phyloP scores from a whole-genome alignment of 2,797 vertebrate species.

The Rhynchonycteris naso region DNA sequence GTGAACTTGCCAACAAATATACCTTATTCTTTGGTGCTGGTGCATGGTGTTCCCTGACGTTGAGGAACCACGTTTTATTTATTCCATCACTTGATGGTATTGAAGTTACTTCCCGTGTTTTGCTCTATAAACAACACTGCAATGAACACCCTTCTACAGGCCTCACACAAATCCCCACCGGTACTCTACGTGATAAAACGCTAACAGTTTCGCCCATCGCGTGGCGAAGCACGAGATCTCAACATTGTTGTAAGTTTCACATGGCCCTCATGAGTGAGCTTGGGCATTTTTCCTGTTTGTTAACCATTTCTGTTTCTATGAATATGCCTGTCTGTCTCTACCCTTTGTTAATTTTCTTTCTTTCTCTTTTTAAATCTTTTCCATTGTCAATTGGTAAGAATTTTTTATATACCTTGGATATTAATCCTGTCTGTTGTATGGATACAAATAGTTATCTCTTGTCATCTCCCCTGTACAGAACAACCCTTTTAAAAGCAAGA shows the following conservation, averaged over 20 bases:
- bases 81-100: not conserved
- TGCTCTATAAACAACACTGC: not conserved
- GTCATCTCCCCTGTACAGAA: not conserved
- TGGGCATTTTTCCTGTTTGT: not conserved
- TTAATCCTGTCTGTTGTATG: not conserved
- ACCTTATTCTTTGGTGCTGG: not conserved
- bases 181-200: not conserved
- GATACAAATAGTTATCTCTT: not conserved
- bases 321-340: not conserved
- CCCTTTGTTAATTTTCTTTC: not conserved
- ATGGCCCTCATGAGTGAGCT: not conserved
- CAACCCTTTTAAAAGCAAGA: not conserved
- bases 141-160: not conserved
- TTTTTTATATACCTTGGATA: not conserved
- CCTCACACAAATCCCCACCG: not conserved
- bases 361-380: not conserved
- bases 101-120: not conserved
- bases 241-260: not conserved
- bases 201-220: accelerated
- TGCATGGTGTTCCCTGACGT: not conserved
- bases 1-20: not conserved
- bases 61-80: not conserved
- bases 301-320: not conserved
- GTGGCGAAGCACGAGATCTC: not conserved
- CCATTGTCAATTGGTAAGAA: not conserved